These are phyloP conservation scores for Austrolebias charrua DNA, from an alignment of 2,797 vertebrate species.

Conservation along the genomic window DNA sequence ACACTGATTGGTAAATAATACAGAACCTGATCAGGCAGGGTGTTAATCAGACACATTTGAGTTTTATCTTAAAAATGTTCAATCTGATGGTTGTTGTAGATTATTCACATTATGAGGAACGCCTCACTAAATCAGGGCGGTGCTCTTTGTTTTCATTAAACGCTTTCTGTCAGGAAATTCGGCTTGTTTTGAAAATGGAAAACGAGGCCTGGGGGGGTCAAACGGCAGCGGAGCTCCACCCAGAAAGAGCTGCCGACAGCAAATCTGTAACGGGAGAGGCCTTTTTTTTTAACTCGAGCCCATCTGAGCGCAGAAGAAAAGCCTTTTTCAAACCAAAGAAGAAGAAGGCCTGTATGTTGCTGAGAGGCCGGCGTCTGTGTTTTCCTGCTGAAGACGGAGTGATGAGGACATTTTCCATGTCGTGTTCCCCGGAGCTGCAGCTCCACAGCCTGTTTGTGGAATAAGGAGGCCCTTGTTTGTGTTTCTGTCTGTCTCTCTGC, in stretches of 20 bases:
- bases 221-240: constrained; percentile 71
- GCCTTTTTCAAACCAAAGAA: constrained; percentile 25
- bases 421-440: constrained; percentile 39
- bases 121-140: too few species aligned
- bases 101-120: too few species aligned
- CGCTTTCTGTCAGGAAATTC: constrained; percentile 52
- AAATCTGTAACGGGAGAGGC: constrained; percentile 53
- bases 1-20: constrained; percentile 18
- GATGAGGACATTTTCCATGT: constrained; percentile 69
- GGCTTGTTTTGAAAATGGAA: constrained; percentile 59
- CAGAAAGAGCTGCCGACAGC: constrained; percentile 55
- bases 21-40: neutral
- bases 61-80: neutral
- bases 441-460: constrained; percentile 52
- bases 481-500: constrained; percentile 2
- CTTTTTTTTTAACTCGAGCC: constrained; percentile 51
- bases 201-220: constrained; percentile 59
- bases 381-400: constrained; percentile 50
- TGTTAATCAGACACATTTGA: too few species aligned
- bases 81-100: too few species aligned
- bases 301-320: constrained; percentile 69
- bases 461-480: constrained; percentile 67
- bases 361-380: constrained; percentile 13
- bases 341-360: constrained; percentile 12
- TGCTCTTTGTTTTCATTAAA: constrained; percentile 4